Conservation (phyloP, 1,140 invertebrate species). For the Drosophila burlai region DNA sequence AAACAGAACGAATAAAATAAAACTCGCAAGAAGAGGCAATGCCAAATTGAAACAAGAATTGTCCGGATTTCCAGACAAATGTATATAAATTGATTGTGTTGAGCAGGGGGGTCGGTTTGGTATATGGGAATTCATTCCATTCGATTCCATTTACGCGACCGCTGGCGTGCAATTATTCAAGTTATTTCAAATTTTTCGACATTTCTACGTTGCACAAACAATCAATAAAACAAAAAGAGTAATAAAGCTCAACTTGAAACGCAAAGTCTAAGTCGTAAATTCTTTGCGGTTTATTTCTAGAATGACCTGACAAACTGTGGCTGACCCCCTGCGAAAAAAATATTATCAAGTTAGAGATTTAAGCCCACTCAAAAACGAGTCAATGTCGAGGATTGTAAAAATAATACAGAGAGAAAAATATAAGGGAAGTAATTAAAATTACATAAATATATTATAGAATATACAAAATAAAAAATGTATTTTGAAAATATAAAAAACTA, state of each 20-base stretch:
- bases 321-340: conserved; percentile 23
- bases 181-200: conserved; percentile 49
- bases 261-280: conserved; percentile 18
- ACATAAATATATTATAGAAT: no score
- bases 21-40: conserved; percentile 21
- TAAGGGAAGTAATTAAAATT: no score
- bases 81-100: conserved; percentile 52
- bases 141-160: conserved; percentile 26
- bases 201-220: conserved; percentile 25
- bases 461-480: background rate
- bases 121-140: conserved; percentile 22
- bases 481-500: background rate
- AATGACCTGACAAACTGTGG: conserved; percentile 8
- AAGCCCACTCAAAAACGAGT: conserved; percentile 15
- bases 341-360: conserved; percentile 17
- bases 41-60: conserved; percentile 53
- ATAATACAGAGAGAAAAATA: conserved; percentile 3
- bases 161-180: conserved; percentile 63
- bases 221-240: conserved; percentile 33
- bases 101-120: background rate
- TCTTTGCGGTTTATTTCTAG: conserved; percentile 15
- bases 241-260: conserved; percentile 25
- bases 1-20: conserved; percentile 19
- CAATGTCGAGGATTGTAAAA: conserved; percentile 31
- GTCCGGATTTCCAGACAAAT: conserved; percentile 28